Evolutionary conservation across 2,888 invertebrate genomes (phyloP), one percentile per base, ranked within the genome.

Genomic region (Leucania comma): DNA sequence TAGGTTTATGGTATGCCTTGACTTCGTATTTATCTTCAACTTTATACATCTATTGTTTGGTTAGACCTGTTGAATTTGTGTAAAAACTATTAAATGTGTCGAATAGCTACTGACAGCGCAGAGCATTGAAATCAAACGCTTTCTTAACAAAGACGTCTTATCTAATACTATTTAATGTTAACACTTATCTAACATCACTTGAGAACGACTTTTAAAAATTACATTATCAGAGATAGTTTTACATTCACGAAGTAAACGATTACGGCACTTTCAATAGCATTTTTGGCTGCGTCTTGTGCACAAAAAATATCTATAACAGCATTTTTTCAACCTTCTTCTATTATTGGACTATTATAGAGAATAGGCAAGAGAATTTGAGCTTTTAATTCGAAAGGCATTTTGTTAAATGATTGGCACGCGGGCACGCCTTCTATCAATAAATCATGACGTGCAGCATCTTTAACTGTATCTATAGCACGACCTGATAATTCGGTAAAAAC

Each of bases 401-500:
- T 10, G 48, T 53, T 48, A 53, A 77, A 62, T 57, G 42, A 12
- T 26, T 6, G 17, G 46, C 67, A 51, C 22, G 51, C 38, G 32
- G 26, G 10, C 50, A 64, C 68, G 57, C 61, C 58, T 54, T 54
- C 46, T 20, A 48, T 63, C 66, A n/a, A 74, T 71, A 68, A 38
- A 69, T 78, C 72, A 78, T 76, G 42, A 51, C 60, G 57, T 69
- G 56, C 64, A 48, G n/a, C 50, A 58, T 76, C 63, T 79, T 69
- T 68, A 68, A 71, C 66, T 53, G 58, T n/a, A 38, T 81, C 77
- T 76, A 71, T 67, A 20, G 20, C 71, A 71, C 75, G 69, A 68
- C 61, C 58, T 68, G 76, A 77, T 79, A 81, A 77, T 69, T 75
- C 75, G 70, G 79, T 72, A 88, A 87, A 90, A 93, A 90, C 81